Percentiles rank a stretch among this genome's conserved stretches.
These are phyloP conservation scores for Zosterops borbonicus DNA, from an alignment of 2,113 vertebrate species.

Conservation along the genomic window DNA sequence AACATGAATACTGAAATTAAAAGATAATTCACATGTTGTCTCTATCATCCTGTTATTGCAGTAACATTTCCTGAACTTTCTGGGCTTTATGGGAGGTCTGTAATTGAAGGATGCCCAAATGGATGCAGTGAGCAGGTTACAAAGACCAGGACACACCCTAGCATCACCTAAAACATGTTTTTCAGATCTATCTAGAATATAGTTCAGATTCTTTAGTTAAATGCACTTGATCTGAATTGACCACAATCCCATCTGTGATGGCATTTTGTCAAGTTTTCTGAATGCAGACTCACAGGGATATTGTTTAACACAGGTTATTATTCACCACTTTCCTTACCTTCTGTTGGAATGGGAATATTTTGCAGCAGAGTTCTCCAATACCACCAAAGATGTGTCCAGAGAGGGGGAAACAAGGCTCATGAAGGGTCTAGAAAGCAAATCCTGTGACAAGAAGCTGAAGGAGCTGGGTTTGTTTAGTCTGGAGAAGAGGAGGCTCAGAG, in stretches of 20 bases:
- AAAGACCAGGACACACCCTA: background rate
- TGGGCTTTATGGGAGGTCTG: background rate
- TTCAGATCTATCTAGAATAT: background rate
- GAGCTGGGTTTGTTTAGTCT: background rate
- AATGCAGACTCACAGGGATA: background rate
- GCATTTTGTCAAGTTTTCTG: background rate
- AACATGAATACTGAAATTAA: background rate
- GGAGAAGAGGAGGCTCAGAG: background rate
- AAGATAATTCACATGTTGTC: background rate
- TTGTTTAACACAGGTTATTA: background rate
- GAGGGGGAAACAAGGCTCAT: background rate
- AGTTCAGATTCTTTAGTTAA: background rate
- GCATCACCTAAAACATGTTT: background rate
- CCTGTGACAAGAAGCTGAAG: background rate
- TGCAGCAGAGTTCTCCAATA: background rate
- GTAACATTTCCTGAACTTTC: background rate
- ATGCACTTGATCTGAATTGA: background rate
- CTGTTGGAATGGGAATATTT: background rate
- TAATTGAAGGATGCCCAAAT: background rate
- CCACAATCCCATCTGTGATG: fast-evolving
- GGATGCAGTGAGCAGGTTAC: background rate
- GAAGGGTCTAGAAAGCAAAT: background rate
- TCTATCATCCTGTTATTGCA: background rate
- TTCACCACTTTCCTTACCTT: background rate
- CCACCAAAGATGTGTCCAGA: background rate